These are phyloP conservation scores for Episyrphus balteatus DNA, from an alignment of 1,140 invertebrate species.

Conservation along the genomic window DNA sequence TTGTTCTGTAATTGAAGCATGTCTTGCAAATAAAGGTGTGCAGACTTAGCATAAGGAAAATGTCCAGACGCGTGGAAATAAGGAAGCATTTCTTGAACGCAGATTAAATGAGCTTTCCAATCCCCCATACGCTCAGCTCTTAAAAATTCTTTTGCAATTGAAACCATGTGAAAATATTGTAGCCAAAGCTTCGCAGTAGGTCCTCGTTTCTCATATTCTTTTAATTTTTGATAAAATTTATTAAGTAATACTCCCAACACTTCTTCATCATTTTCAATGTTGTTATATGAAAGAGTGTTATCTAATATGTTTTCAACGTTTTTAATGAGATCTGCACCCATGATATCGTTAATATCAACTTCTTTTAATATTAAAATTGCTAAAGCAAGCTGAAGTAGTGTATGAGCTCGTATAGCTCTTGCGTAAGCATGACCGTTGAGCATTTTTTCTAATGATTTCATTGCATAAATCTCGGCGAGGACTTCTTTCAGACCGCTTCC, in stretches of 20 bases:
- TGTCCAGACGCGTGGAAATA: conserved; percentile 37
- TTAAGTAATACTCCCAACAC: conserved; percentile 24
- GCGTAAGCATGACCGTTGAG: conserved; percentile 11
- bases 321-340: conserved; percentile 20
- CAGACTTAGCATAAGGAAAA: conserved; percentile 36
- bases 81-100: too few species aligned
- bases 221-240: conserved; percentile 25
- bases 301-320: conserved; percentile 13
- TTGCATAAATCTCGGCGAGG: conserved; percentile 24
- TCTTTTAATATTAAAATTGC: conserved; percentile 19
- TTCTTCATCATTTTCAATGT: conserved; percentile 19
- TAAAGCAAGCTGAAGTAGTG: conserved; percentile 23
- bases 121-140: conserved; percentile 32
- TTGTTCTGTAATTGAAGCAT: conserved; percentile 22
- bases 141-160: too few species aligned
- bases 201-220: conserved; percentile 16
- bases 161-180: too few species aligned
- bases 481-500: conserved; percentile 33
- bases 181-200: conserved; percentile 28
- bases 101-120: conserved; percentile 36
- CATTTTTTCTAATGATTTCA: conserved; percentile 33
- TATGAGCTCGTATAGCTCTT: conserved; percentile 32
- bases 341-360: conserved; percentile 16
- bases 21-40: conserved; percentile 34
- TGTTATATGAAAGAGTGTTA: conserved; percentile 9